phyloP scores from a whole-genome alignment of 2,797 vertebrate species.

The Sebastes umbrosus region DNA sequence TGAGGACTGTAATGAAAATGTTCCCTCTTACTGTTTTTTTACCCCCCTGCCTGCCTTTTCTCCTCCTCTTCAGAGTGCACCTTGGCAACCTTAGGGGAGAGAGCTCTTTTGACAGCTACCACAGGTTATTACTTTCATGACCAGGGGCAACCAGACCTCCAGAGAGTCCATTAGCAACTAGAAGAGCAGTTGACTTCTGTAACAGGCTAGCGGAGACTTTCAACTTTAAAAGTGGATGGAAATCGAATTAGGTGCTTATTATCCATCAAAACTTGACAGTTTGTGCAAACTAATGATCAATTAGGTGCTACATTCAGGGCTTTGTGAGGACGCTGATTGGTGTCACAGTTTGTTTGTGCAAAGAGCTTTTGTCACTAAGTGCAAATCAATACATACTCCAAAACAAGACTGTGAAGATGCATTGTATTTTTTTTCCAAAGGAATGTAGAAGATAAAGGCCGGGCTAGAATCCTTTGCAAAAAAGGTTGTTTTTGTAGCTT shows the following conservation, averaged over 20 bases:
- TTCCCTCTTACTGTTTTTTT: slow-evolving; percentile 26
- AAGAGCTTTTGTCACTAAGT: slow-evolving; percentile 29
- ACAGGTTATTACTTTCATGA: slow-evolving; percentile 79
- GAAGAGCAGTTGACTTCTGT: slow-evolving; percentile 63
- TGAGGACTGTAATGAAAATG: slow-evolving; percentile 69
- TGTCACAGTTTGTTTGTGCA: slow-evolving; percentile 10
- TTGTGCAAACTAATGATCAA: slow-evolving; percentile 36
- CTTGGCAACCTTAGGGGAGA: slow-evolving; percentile 46
- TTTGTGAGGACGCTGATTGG: slow-evolving; percentile 32
- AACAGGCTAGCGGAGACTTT: slow-evolving; percentile 32
- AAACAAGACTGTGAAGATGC: slow-evolving; percentile 11
- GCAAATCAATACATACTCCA: slow-evolving; percentile 37
- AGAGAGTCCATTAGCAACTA: slow-evolving; percentile 75
- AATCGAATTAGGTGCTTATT: slow-evolving; percentile 34
- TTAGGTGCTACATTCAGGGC: slow-evolving; percentile 30
- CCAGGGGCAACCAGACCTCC: slow-evolving; percentile 69
- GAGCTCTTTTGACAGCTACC: slow-evolving; percentile 69
- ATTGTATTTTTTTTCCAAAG: neutral
- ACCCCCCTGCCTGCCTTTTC: slow-evolving; percentile 21
- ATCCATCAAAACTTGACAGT: slow-evolving; percentile 46
- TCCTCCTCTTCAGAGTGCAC: slow-evolving; percentile 38
- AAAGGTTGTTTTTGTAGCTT: neutral
- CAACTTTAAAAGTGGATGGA: slow-evolving; percentile 37
- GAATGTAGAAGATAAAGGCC: neutral
- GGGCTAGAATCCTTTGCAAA: neutral